Base-by-base conservation (phyloP, 2,888 invertebrate species). In the Heteromyza rotundicornis region DNA sequence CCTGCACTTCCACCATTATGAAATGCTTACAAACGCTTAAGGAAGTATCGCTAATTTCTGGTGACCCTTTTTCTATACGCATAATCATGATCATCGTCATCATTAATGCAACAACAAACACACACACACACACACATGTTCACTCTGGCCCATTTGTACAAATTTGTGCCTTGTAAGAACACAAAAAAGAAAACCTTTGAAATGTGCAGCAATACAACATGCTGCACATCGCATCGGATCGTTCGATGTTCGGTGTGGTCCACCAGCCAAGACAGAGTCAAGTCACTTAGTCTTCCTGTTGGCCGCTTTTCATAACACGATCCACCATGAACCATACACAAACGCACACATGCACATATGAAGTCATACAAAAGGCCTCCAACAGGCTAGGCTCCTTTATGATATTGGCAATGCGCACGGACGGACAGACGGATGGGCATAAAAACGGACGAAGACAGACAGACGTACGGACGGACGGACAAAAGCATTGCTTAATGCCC, bases 351-450 rank as follows among this genome's bases (percentile, higher is more conserved):
- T 32, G 7, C 12, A 12, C 32, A 5, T 12, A n/a, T n/a, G n/a
- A n/a, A n/a, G n/a, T n/a, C n/a, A n/a, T n/a, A n/a, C n/a, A n/a
- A n/a, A n/a, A n/a, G n/a, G n/a, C n/a, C n/a, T n/a, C n/a, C n/a
- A n/a, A n/a, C n/a, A n/a, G n/a, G n/a, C n/a, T n/a, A n/a, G 27
- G 27, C 27, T 27, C 27, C 27, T 27, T 27, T 27, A 27, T 27
- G 27, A 27, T 27, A 27, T 5, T 40, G 40, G 14, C 8, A 10
- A 40, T 40, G 47, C 47, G 14, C 5, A 20, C 56, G 59, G 50
- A 32, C 51, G 55, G 17, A 40, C 65, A 57, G 51, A 16, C 65
- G 68, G 55, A 71, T 69, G 72, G 73, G 70, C 73, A 69, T 17
- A 53, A n/a, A 19, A 8, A 35, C 35, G 53, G 51, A 12, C 59